Conservation (phyloP, 2,888 invertebrate genomes). For the Ochropleura leucogaster region DNA sequence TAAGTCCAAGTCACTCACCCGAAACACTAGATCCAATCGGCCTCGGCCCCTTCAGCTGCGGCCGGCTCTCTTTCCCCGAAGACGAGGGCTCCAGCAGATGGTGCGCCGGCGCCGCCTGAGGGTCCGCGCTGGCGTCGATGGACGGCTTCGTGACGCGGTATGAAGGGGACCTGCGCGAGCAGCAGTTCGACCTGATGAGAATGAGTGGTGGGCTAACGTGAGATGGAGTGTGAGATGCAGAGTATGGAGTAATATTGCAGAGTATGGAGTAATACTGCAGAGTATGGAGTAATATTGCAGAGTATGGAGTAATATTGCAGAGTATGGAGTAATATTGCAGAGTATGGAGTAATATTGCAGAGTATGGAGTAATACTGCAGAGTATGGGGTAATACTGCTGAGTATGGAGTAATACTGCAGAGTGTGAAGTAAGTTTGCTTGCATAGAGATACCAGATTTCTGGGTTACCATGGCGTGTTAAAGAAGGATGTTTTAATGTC, state of each 20-base stretch:
- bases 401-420: background rate
- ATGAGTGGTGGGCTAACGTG: conserved; percentile 46
- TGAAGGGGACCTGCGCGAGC: conserved; percentile 91
- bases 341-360: too few relatives aligned
- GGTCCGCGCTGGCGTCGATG: conserved; percentile 80
- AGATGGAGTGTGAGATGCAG: conserved; percentile 45
- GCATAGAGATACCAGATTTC: background rate
- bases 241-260: background rate
- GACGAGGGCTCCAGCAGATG: conserved; percentile 80
- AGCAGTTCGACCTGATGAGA: conserved; percentile 83
- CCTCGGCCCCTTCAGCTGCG: conserved; percentile 89
- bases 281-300: background rate
- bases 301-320: too few relatives aligned
- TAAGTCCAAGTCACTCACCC: conserved; percentile 78
- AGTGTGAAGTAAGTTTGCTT: background rate
- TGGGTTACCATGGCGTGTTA: background rate
- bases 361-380: background rate
- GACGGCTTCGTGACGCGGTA: conserved; percentile 91
- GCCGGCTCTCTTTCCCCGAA: conserved; percentile 77
- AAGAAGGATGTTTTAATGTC: too few relatives aligned
- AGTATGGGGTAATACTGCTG: too few relatives aligned
- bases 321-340: background rate
- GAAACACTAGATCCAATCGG: conserved; percentile 91
- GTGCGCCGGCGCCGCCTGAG: conserved; percentile 72
- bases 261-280: conserved; percentile 1